Evolutionary conservation across 64 coral and sea anemone species (phyloP), one percentile per base, ranked within the genome.

Genomic region (Astreopora myriophthalma): DNA sequence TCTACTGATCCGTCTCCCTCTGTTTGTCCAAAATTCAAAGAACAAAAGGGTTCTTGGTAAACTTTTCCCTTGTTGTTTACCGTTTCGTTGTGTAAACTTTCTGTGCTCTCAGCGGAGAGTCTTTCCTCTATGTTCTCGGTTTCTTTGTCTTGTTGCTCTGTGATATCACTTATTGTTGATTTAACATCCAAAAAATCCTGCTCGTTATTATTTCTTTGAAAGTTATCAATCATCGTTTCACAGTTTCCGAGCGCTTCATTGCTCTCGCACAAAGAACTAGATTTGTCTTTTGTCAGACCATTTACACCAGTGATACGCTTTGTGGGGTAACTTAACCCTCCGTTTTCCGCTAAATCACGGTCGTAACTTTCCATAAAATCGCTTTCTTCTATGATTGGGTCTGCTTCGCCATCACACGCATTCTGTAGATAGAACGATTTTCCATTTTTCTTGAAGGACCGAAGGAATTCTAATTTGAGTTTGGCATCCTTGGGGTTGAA

Each of bases 1-100:
- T 83, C 1, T 9, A 16, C 24, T 83, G 57, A 64, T 9, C 9
- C 48, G 20, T 64, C 11, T 34, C 38, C 33, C 8, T 64, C 32
- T 64, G 79, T 83, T 83, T 83, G 79, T 83, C 57, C 79, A 83
- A 32, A 83, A 38, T 31, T 65, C 55, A 57, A 14, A 83, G 55
- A 83, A 83, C 79, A 83, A 83, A 63, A 83, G 33, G 22, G 5
- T 33, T 83, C 55, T 64, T 83, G 55, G 79, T 34, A 64, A 83
- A 83, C 33, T 24, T 64, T 23, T 37, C 65, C 79, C 22, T 65
- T 57, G 3, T 64, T 83, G 57, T 83, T 64, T 83, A 83, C 55
- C 39, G 35, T 83, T 23, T 37, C 57, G n/a, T 25, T 64, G 17
- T 33, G n/a, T 83, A 83, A 83, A 83, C 79, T 60, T 83, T 37